Base-by-base conservation (phyloP, 2,113 vertebrate species). In the Phoxinus phoxinus region DNA sequence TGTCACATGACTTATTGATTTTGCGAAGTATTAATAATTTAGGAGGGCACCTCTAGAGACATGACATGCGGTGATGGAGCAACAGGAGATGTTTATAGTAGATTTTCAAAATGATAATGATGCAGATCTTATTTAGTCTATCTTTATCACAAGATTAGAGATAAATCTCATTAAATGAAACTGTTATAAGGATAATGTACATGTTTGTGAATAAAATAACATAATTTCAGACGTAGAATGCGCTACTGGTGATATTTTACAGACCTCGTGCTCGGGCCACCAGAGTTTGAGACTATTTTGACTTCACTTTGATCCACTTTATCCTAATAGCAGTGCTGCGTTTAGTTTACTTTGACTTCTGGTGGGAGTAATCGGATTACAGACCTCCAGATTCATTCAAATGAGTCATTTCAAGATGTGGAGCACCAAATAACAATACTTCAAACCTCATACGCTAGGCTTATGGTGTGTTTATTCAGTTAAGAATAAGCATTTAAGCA, bases 1-100 rank as follows among this genome's bases (percentile, higher is more conserved):
- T 86, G 51, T 86, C 84, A 82, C 88, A 90, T 94, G 89, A 94
- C 32, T 94, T 93, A 93, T 94, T 91, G 87, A 92, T 93, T 23
- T 65, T 12, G 7, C 4, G 10, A 30, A 2, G 59, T 21, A 65
- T 81, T 65, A 65, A 81, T 81, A 65, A 81, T 81, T 81, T 44
- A 75, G 63, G 30, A 63, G 25, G 27, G 8, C 59, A 65, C 59
- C 23, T 65, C 56, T 15, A 65, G 58, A 46, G 56, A 81, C 30
- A 41, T 58, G 27, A 23, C 51, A 77, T 15, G 35, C 21, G 6
- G 53, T 4, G 32, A 79, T 79, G 51, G 75, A 79, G 32, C 76
- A 79, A 59, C 76, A 61, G 56, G 76, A 61, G 53, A 79, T 61
- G 30, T 79, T 41, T 61, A 23, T 73, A 23, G 19, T 71, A 23